Evolutionary conservation across 1,140 invertebrate genomes (phyloP), one percentile per base, ranked within the genome.

Genomic region (Drosophila pallidifrons): DNA sequence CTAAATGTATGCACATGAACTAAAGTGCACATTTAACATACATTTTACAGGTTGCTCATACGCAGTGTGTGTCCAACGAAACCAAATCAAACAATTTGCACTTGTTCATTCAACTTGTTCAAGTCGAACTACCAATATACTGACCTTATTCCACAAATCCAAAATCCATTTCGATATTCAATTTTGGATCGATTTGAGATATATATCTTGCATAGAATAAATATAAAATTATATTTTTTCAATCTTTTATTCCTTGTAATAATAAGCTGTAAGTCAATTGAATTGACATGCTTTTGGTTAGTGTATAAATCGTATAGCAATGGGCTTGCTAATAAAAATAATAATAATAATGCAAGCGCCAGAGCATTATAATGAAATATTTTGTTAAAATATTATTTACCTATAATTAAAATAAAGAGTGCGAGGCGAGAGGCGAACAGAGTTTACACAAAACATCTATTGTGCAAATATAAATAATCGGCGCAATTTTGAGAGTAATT

Each of bases 351-450:
- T 65, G 60, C 77, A 59, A 55, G 41, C 66, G 57, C 20, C 45
- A 63, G 35, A 61, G 58, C 47, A 87, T 78, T 77, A 47, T 54
- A 69, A 81, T 82, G 71, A 82, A 87, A 76, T 87, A 79, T 82
- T 75, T 86, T 78, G 63, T 67, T 77, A 46, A 79, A 87, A 71
- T 82, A 87, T 79, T 86, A 86, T 86, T 86, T 65, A 65, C 63
- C 25, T 72, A 83, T 69, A 79, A 82, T 67, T 58, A 67, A 73
- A 54, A 60, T 49, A 57, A 73, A 52, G 35, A 38, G 35, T 38
- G 35, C 32, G 32, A 5, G 32, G 7, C 32, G 10, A 38, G 35
- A 7, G 8, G 32, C 32, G 0, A 38, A 43, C 8, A 52, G 43
- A 38, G 10, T 52, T 67, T 52, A 55, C 61, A 61, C 51, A 69